Evolutionary conservation across 2,888 invertebrate genomes (phyloP).

Genomic region (Leucozona laternaria): DNA sequence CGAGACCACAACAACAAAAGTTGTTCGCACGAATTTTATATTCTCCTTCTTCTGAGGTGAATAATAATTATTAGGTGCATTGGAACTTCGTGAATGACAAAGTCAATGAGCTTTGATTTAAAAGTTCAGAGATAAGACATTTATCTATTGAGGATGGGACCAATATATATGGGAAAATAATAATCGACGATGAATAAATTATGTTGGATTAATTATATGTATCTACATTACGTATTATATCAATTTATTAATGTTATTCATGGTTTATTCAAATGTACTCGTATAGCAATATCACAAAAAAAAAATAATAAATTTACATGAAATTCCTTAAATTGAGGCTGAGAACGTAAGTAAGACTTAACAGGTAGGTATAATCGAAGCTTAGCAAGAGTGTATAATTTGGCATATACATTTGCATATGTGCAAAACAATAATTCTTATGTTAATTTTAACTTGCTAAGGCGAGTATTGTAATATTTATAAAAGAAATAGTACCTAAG

Average conservation of each 20-base stretch:
- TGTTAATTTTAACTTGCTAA: too few species aligned
- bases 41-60: neutral
- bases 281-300: too few species aligned
- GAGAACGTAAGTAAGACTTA: too few species aligned
- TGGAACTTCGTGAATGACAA: constrained; percentile 11
- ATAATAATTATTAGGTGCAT: neutral
- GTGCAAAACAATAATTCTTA: too few species aligned
- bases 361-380: too few species aligned
- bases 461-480: too few species aligned
- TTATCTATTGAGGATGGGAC: neutral
- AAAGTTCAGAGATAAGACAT: neutral
- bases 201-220: neutral
- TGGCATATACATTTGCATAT: too few species aligned
- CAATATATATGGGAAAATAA: neutral
- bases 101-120: constrained; percentile 26
- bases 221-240: too few species aligned
- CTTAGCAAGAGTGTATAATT: too few species aligned
- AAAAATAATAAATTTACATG: neutral
- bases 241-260: neutral
- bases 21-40: neutral
- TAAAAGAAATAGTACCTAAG: too few species aligned
- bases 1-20: constrained; percentile 3
- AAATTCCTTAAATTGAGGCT: neutral
- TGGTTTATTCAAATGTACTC: too few species aligned
- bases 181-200: neutral